phyloP scores from a whole-genome alignment of 2,797 vertebrate genomes.

The Channallabes apus region DNA sequence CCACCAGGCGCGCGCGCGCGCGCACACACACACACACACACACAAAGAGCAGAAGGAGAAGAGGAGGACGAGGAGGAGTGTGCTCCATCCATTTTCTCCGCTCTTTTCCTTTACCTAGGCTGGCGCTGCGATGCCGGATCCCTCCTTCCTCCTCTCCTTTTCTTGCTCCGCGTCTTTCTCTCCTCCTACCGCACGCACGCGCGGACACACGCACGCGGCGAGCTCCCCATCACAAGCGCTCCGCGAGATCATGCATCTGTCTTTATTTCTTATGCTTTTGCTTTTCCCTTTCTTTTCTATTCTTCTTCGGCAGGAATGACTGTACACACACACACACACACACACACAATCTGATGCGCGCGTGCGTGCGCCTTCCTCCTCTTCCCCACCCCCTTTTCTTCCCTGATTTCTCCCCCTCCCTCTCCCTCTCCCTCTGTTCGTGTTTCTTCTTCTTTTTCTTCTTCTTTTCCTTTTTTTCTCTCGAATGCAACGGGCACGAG shows the following conservation, averaged over 20 bases:
- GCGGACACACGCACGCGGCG: constrained; percentile 12
- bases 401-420: constrained; percentile 57
- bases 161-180: constrained; percentile 23
- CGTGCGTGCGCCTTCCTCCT: constrained; percentile 63
- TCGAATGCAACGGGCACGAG: constrained; percentile 64
- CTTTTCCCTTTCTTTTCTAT: not conserved
- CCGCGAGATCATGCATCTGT: not conserved
- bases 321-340: too few relatives aligned
- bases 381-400: constrained; percentile 67
- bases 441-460: constrained; percentile 35
- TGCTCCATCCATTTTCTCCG: constrained; percentile 70
- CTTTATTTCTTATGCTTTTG: not conserved
- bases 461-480: too few relatives aligned
- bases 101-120: constrained; percentile 74
- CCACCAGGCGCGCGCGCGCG: constrained; percentile 16
- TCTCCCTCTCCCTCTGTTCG: constrained; percentile 69
- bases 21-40: constrained; percentile 18
- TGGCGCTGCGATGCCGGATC: constrained; percentile 73
- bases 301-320: constrained; percentile 13
- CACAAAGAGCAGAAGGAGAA: constrained; percentile 30
- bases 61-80: constrained; percentile 6
- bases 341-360: constrained; percentile 54
- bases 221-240: constrained; percentile 21
- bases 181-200: constrained; percentile 31
- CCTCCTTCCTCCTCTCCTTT: constrained; percentile 15